Evolutionary conservation across 2,113 vertebrate species (phyloP).

Genomic region (Tetrao urogallus): DNA sequence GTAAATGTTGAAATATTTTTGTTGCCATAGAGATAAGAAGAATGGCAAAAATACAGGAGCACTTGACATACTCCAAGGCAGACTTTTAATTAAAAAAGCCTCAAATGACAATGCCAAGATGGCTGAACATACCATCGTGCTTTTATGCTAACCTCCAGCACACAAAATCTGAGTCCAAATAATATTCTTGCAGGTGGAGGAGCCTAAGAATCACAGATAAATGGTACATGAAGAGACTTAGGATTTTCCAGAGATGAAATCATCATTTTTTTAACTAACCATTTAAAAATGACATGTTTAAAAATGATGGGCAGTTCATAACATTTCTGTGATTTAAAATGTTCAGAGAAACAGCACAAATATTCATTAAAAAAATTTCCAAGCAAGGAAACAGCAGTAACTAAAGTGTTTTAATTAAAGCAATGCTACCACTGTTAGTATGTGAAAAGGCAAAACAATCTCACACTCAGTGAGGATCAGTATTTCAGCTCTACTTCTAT

Average conservation of each 20-base stretch:
- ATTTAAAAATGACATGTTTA: background rate
- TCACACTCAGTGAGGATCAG: background rate
- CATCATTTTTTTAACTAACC: background rate
- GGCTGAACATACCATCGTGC: constrained; percentile 61
- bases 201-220: background rate
- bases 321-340: background rate
- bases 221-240: background rate
- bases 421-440: background rate
- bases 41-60: constrained; percentile 81
- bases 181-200: background rate
- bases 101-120: constrained; percentile 79
- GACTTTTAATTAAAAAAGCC: constrained; percentile 84
- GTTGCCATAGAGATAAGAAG: constrained; percentile 87
- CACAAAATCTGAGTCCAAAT: constrained; percentile 10
- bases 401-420: background rate
- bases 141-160: constrained; percentile 46
- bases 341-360: background rate
- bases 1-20: constrained; percentile 84
- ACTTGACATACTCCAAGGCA: constrained; percentile 84
- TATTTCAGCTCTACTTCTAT: background rate
- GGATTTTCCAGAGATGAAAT: background rate
- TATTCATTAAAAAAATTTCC: background rate
- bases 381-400: background rate
- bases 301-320: background rate
- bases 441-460: background rate